Evolutionary conservation across 1,140 invertebrate genomes (phyloP), one percentile per base, ranked within the genome.

Genomic region (Panagrolaimus sp.): DNA sequence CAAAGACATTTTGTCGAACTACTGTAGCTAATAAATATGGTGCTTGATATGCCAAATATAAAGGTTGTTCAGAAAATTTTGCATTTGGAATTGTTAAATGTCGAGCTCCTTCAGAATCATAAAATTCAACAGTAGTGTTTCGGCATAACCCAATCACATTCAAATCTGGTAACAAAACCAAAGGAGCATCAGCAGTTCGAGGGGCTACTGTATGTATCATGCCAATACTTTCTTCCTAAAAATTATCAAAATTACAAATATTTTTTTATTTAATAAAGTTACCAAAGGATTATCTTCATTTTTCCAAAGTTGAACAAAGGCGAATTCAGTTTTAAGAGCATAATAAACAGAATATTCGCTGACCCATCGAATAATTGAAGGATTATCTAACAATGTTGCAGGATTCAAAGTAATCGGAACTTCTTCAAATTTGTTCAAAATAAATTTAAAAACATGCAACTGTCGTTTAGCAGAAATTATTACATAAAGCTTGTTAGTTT

Each of bases 1-100:
- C 75, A 26, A 76, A 21, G n/a, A 77, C 28, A 45, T 65, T 32
- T 66, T 73, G 77, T 10, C 62, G 47, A 15, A 75, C 47, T 38
- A 78, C 62, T n/a, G n/a, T n/a, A 26, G 63, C 76, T 15, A 76
- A 21, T 43, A 76, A 47, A 79, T 78, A 76, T 8, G 75, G 75
- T 8, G 65, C 47, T 32, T 76, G 71, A 24, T 79, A 76, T 24
- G 62, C 77, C 1, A 52, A 15, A 21, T 52, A 24, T n/a, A 52
- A 24, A 8, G 48, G 48, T 10, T 52, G 48, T n/a, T 52, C 48
- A 24, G 17, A n/a, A 15, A 21, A 52, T 14, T 52, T 52, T n/a
- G 48, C 48, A 12, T 52, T 24, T n/a, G 17, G 0, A 24, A 52
- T 52, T 24, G n/a, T 24, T 52, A 21, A 21, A 15, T n/a, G n/a